Conservation (phyloP, 1,140 invertebrate genomes). For the Coptotermes formosanus region DNA sequence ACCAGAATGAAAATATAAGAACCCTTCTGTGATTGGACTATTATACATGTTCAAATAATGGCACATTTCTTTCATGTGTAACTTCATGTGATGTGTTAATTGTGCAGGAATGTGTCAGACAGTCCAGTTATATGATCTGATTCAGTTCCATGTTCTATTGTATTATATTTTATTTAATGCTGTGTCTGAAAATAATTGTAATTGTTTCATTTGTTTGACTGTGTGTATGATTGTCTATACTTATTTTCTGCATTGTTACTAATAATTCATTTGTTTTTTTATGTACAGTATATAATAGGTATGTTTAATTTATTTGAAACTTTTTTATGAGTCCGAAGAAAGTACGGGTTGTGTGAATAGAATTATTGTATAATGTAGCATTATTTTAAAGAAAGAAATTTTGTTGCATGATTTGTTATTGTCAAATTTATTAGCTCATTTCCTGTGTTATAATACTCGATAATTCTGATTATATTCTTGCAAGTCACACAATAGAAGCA, state of each 20-base stretch:
- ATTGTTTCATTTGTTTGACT: not conserved
- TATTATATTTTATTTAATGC: not conserved
- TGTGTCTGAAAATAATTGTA: constrained; percentile 5
- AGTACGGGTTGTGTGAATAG: constrained; percentile 11
- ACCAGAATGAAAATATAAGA: not conserved
- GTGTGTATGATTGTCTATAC: not conserved
- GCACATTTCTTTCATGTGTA: not conserved
- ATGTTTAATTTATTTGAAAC: not conserved
- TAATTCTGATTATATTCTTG: not conserved
- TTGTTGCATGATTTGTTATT: not conserved
- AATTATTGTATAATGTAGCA: not conserved
- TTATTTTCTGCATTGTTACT: constrained; percentile 2
- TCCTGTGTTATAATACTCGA: not conserved
- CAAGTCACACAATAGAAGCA: not conserved
- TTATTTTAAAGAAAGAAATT: not conserved
- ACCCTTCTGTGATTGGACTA: not conserved
- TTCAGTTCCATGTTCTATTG: not conserved
- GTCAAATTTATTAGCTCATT: not conserved
- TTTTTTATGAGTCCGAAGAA: not conserved
- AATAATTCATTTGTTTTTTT: not conserved
- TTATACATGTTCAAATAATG: not conserved
- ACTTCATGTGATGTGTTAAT: not conserved
- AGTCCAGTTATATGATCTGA: not conserved
- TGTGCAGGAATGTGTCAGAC: not conserved
- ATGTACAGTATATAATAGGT: not conserved